Conservation (phyloP, 2,888 invertebrate genomes). For the Pheosia gnoma region DNA sequence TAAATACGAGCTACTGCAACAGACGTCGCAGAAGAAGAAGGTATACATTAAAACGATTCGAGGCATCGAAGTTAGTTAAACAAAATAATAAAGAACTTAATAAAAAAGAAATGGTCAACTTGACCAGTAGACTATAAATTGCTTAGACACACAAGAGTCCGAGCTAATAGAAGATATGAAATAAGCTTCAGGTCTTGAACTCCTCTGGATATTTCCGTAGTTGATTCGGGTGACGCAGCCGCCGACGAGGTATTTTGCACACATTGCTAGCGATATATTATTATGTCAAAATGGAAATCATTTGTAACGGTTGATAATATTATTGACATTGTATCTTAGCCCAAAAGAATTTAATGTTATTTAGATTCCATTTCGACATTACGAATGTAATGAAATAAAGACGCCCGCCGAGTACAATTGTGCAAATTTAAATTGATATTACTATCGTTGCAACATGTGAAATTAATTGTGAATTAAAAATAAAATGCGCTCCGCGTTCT, state of each 20-base stretch:
- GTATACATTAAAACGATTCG: slow-evolving; percentile 39
- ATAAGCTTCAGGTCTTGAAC: slow-evolving; percentile 19
- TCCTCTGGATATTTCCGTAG: slow-evolving; percentile 56
- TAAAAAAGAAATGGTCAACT: slow-evolving; percentile 25
- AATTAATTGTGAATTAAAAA: slow-evolving; percentile 7
- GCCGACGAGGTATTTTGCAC: slow-evolving; percentile 74
- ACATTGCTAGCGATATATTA: slow-evolving; percentile 79
- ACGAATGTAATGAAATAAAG: slow-evolving; percentile 58
- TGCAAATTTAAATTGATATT: slow-evolving; percentile 33
- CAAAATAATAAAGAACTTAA: slow-evolving; percentile 36
- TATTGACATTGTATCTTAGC: neutral
- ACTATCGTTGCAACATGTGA: slow-evolving; percentile 44
- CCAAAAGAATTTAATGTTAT: slow-evolving; percentile 8
- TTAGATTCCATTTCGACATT: slow-evolving; percentile 65
- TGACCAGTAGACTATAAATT: slow-evolving; percentile 26
- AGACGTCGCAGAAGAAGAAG: slow-evolving; percentile 23
- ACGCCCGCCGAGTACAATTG: slow-evolving; percentile 76
- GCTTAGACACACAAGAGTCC: slow-evolving; percentile 31
- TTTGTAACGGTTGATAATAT: slow-evolving; percentile 5
- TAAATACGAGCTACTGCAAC: slow-evolving; percentile 20
- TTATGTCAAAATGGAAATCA: slow-evolving; percentile 64
- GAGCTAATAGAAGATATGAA: slow-evolving; percentile 12
- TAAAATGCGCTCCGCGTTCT: slow-evolving; percentile 1
- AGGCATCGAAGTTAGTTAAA: slow-evolving; percentile 32
- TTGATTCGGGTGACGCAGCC: slow-evolving; percentile 75